Conservation (phyloP, 2,888 invertebrate genomes). For the Corbicula japonica region DNA sequence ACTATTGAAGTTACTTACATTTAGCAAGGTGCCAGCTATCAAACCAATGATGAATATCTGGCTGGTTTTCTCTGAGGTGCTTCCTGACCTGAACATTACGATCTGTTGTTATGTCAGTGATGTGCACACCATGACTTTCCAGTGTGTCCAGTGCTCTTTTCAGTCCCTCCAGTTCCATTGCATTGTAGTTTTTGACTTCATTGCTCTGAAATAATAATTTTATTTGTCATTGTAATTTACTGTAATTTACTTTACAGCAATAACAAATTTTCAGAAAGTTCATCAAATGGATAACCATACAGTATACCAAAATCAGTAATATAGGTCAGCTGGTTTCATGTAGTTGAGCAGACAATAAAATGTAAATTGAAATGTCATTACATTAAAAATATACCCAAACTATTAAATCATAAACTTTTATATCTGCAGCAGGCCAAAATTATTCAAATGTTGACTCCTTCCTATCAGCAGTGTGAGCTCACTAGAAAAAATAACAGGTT, state of each 20-base stretch:
- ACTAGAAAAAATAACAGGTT: too few species aligned
- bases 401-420: neutral
- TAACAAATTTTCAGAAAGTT: neutral
- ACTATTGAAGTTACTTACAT: constrained; percentile 1
- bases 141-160: neutral
- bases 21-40: constrained; percentile 36
- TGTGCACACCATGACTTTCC: neutral
- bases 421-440: too few species aligned
- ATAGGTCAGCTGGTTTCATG: neutral
- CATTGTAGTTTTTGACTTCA: constrained; percentile 19
- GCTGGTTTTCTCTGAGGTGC: constrained; percentile 13
- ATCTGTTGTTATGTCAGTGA: constrained; percentile 16
- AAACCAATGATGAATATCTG: constrained; percentile 33
- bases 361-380: neutral
- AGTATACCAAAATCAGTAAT: neutral
- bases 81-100: constrained; percentile 15
- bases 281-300: neutral
- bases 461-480: too few species aligned
- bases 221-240: neutral
- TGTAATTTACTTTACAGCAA: neutral
- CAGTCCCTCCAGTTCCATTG: constrained; percentile 35
- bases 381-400: neutral
- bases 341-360: neutral
- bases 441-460: too few species aligned
- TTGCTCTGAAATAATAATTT: constrained; percentile 25